Percentiles rank a stretch among this genome's conserved stretches.
phyloP scores from a whole-genome alignment of 2,797 vertebrate genomes.

The Melanotaenia maccullochi region DNA sequence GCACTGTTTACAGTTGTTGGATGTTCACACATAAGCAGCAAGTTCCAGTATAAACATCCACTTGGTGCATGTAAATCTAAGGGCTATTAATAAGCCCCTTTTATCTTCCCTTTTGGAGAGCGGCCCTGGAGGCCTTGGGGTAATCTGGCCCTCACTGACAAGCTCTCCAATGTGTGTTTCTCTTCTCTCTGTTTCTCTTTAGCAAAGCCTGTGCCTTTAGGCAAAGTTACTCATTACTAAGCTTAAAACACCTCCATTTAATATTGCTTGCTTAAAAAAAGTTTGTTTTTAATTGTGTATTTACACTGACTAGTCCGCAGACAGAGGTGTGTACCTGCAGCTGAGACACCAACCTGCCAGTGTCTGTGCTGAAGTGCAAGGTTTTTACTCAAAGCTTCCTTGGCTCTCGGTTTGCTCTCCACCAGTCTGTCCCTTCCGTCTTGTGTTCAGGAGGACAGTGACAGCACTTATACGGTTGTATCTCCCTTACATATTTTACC shows the following conservation, averaged over 20 bases:
- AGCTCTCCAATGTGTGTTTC: constrained; percentile 56
- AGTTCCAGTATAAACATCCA: constrained; percentile 90
- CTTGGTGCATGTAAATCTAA: constrained; percentile 85
- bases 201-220: constrained; percentile 60
- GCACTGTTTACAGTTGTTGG: constrained; percentile 87
- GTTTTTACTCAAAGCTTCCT: constrained; percentile 53
- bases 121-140: constrained; percentile 66
- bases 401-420: constrained; percentile 52
- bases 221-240: constrained; percentile 61
- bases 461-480: constrained; percentile 71
- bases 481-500: constrained; percentile 72
- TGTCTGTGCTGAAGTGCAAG: constrained; percentile 44
- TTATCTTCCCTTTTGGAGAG: constrained; percentile 82
- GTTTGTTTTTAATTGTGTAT: constrained; percentile 51
- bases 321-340: constrained; percentile 45
- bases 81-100: constrained; percentile 87
- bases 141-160: constrained; percentile 71
- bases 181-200: constrained; percentile 58
- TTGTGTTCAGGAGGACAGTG: constrained; percentile 70
- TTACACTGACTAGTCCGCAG: constrained; percentile 41
- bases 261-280: constrained; percentile 43
- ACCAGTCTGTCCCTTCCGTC: constrained; percentile 58
- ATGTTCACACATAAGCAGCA: constrained; percentile 89
- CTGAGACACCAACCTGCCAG: constrained; percentile 53
- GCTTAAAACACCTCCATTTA: constrained; percentile 58